Base-by-base conservation (phyloP, 2,888 invertebrate species). In the Linyphia triangularis region DNA sequence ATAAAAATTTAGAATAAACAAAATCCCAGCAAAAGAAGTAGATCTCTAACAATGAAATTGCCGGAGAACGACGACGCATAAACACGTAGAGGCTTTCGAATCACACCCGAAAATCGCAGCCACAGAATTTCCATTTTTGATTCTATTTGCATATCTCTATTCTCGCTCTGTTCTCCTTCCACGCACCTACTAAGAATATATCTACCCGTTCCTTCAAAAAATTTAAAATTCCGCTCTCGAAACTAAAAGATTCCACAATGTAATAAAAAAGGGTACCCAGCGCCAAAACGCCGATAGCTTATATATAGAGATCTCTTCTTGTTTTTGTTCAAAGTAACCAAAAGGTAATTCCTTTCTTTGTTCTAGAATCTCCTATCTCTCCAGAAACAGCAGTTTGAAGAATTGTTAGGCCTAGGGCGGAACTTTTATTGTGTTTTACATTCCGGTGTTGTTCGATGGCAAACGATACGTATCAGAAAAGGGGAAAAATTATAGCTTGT, bases 221-320 rank as follows among this genome's bases (percentile, higher is more conserved):
- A 85, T 85, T 85, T 85, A 70, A 78, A 78, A 85, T 85, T 85
- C 85, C 69, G 69, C 61, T 78, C 85, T 59, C 61, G 61, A 78
- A 70, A 85, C 77, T 85, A 85, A 85, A 85, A 78, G 85, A 85
- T 78, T 85, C 85, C 85, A 78, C 85, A 85, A 85, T 85, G 85
- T 72, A 85, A 85, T 85, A 85, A 85, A 77, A 63, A 61, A 75
- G 67, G 28, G 30, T 26, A 16, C 57, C 3, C n/a, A 19, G 10
- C 33, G 19, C 26, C 70, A 72, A 78, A 72, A 78, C 33, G 78
- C 78, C 85, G 30, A 85, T 85, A 78, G 85, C 84, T 85, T 85
- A 85, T 85, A 78, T 69, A 77, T 40, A 59, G 85, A 70, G 78
- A 22, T 16, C 9, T 22, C 5, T 43, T 57, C 24, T 85, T 85